Evolutionary conservation across 2,888 invertebrate genomes (phyloP), one percentile per base, ranked within the genome.

Genomic region (Nezara viridula): DNA sequence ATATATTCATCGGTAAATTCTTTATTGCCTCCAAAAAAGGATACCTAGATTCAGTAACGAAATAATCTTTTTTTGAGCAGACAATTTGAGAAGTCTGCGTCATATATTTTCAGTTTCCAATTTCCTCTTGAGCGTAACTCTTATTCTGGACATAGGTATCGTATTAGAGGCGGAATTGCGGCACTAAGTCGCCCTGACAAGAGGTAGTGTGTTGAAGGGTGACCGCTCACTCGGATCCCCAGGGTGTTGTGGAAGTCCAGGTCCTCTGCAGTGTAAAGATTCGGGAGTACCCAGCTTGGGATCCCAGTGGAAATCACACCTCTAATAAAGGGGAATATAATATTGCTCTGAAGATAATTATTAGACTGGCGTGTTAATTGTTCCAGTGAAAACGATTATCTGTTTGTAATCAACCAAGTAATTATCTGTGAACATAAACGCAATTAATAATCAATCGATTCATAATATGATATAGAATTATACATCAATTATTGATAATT

Each of bases 81-180:
- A 37, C 21, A 37, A 73, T 73, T 19, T 6, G 37, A 37, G 66
- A 73, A 73, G 32, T 7, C 66, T 37, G 9, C 5, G 2, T 19
- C 37, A 73, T 73, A 73, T 73, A 73, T 73, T 37, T 73, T 37
- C 66, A 37, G 66, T 73, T 60, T 73, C 66, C 66, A 73, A 73
- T 73, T 73, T 73, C 66, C 66, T 37, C 66, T 37, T 73, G 66
- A 73, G 7, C 37, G 66, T 73, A 37, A 73, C 66, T 73, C 66
- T 37, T 37, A 73, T 19, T 9, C 19, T 19, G 37, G 66, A 37
- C 37, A 37, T 9, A 9, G 66, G 32, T 73, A 21, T 73, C 66
- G 32, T 73, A 73, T 73, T 73, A 73, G 66, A 73, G 66, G 32
- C 14, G 37, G 66, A 73, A 73, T 73, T 73, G 66, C 66, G 37